Evolutionary conservation across 1,140 invertebrate genomes (phyloP), one percentile per base, ranked within the genome.

Genomic region (Lasaia peninsularis): DNA sequence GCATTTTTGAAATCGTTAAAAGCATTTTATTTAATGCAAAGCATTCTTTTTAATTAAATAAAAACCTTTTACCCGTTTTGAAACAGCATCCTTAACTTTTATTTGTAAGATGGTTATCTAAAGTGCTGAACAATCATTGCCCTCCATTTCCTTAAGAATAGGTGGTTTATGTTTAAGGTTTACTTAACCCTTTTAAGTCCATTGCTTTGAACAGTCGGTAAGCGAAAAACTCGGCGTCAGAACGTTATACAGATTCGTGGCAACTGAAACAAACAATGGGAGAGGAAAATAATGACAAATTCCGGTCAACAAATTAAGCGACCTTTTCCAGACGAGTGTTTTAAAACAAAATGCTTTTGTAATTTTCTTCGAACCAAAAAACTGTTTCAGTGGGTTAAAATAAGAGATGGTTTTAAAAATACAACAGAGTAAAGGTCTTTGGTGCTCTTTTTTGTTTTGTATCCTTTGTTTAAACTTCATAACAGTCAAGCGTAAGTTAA

Each of bases 261-360:
- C 80, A 84, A 84, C 77, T 76, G 79, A 66, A 84, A 81, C 72
- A 85, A 86, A 86, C 80, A 86, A 86, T 82, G 72, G 75, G 50
- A 54, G 64, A 72, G 66, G 69, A 67, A 77, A 86, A 81, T 86
- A 78, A 83, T 80, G 80, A 77, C 67, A 78, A 78, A 86, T 81
- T 83, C 77, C 76, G 70, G 73, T 69, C 69, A 78, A 84, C 78
- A 83, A 86, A 83, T 86, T 85, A 86, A 75, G 68, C 74, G 77
- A 78, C 80, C 81, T 83, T 83, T 86, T 78, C 71, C 69, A 65
- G 65, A 63, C 66, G 62, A 75, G 70, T 71, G 67, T 80, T 85
- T 78, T 73, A 77, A 78, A 78, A 78, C 73, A 77, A 80, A 74
- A 71, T 71, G 73, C 62, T 73, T 79, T 78, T 69, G 58, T 66